Conservation (phyloP, 2,888 invertebrate genomes). For the Fabriciana adippe region DNA sequence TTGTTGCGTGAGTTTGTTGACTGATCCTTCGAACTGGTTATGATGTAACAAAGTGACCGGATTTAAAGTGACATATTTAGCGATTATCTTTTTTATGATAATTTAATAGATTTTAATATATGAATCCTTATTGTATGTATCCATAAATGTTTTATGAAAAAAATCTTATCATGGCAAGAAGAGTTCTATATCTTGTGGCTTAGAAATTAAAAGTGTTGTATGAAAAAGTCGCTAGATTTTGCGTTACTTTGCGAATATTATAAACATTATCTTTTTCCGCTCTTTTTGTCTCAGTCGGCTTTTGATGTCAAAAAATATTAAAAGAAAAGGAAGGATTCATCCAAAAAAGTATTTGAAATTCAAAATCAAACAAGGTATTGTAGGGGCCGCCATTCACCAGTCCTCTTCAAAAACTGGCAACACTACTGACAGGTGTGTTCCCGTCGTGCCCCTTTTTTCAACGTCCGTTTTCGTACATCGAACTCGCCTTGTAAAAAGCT, state of each 20-base stretch:
- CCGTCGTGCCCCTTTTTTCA: constrained; percentile 80
- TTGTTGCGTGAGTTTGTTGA: constrained; percentile 65
- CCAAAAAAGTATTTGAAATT: constrained; percentile 49
- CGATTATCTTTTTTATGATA: constrained; percentile 41
- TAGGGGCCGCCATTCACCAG: constrained; percentile 71
- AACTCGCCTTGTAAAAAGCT: constrained; percentile 46
- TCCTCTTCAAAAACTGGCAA: constrained; percentile 80
- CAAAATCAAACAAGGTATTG: constrained; percentile 66
- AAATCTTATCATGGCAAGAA: too few species aligned
- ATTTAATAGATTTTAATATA: constrained; percentile 21
- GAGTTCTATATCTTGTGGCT: too few species aligned
- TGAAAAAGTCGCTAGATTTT: too few species aligned
- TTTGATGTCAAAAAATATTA: constrained; percentile 17
- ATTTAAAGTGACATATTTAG: constrained; percentile 52
- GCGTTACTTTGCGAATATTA: too few species aligned
- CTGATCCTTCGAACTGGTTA: constrained; percentile 73
- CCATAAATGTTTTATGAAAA: not conserved
- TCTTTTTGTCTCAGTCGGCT: constrained; percentile 13
- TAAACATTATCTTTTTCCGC: not conserved
- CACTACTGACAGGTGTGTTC: constrained; percentile 81
- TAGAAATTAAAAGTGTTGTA: too few species aligned
- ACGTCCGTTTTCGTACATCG: constrained; percentile 73
- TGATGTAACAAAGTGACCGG: constrained; percentile 68
- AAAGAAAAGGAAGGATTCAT: constrained; percentile 26
- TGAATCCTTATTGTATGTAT: constrained; percentile 4